Base-by-base conservation (phyloP, 2,797 vertebrate species). In the Myotis myotis region DNA sequence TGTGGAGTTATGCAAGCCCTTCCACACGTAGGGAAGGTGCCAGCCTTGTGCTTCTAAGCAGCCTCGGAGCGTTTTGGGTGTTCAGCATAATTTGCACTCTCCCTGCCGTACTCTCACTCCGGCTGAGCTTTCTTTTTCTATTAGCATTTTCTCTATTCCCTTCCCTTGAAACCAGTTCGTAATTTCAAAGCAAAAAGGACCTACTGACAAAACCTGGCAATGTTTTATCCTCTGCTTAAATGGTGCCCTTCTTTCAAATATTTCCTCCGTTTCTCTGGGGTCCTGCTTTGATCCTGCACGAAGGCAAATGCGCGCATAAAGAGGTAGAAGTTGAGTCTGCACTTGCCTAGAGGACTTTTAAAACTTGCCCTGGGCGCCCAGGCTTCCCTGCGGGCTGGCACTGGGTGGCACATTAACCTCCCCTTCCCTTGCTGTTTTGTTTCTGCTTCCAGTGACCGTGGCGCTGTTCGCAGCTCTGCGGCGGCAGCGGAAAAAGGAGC, bases 401-500 rank as follows among this genome's bases (percentile, higher is more conserved):
- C 55, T 91, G 97, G 97, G 75, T 8, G 17, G 47, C 86, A 57
- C 87, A 97, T 98, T 98, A 98, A 98, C 85, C 78, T 70, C 82
- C 55, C 84, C 75, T 96, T 64, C 76, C 83, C 64, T 96, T 36
- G 78, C 76, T 0, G 83, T 95, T 90, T 95, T 97, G 49, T 98
- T 92, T 97, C 95, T 97, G 89, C 97, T 97, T 96, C 88, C 93
- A 99, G 99, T 99, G 98, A 99, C 99, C 3, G 99, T 99, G 97
- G 99, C 99, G 89, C 97, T 99, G 97, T 99, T 99, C 86, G 99
- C 99, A 41, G 99, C 99, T 70, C 98, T 99, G 98, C 98, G 99
- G 93, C 97, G 99, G 64, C 99, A 99, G 97, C 97, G 99, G 96
- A 99, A 99, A 96, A 99, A 99, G 96, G 99, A 99, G 96, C 99